Evolutionary conservation across 2,888 invertebrate genomes (phyloP), one percentile per base, ranked within the genome.

Genomic region (Notodonta ziczac): DNA sequence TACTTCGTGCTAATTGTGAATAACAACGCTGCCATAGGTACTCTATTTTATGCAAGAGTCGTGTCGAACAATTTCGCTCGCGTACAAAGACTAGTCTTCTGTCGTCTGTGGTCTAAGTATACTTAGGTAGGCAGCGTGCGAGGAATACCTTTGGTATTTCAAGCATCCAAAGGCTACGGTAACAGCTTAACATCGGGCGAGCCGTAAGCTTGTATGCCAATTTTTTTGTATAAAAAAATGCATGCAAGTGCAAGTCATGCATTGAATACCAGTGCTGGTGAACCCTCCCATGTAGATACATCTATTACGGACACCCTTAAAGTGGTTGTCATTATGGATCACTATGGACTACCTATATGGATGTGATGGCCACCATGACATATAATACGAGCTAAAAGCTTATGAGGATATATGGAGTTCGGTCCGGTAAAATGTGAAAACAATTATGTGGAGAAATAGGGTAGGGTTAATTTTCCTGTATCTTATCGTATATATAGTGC

Each of bases 271-370:
- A 46, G 10, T 46, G n/a, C 9, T n/a, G 46, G 46, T 46, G 46
- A 42, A 9, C n/a, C 54, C 54, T 35, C 5, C 5, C 12, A 4
- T 4, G 39, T 61, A 74, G 74, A 73, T 74, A 62, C 62, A 65
- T 63, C 77, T 77, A 76, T 76, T 77, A 74, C 57, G 61, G 32
- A n/a, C 60, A 59, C 39, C 59, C 58, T 58, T 63, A 68, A 77
- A 81, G 80, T 81, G 79, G 76, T 61, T 75, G 75, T 75, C 69
- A 74, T 76, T 69, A 74, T 70, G 70, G 73, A 77, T 72, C 63
- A 58, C 69, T 66, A 68, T 64, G 66, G 57, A 58, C 52, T 55
- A 24, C 64, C 63, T 48, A 65, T 57, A 70, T 57, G 35, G 53
- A 32, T 53, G 51, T 51, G 42, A 54, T 48, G 60, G 59, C 55